Percentiles rank a stretch among this genome's conserved stretches.
Evolutionary conservation across 2,113 vertebrate species (phyloP).

Genomic region (Rhinogobius similis): DNA sequence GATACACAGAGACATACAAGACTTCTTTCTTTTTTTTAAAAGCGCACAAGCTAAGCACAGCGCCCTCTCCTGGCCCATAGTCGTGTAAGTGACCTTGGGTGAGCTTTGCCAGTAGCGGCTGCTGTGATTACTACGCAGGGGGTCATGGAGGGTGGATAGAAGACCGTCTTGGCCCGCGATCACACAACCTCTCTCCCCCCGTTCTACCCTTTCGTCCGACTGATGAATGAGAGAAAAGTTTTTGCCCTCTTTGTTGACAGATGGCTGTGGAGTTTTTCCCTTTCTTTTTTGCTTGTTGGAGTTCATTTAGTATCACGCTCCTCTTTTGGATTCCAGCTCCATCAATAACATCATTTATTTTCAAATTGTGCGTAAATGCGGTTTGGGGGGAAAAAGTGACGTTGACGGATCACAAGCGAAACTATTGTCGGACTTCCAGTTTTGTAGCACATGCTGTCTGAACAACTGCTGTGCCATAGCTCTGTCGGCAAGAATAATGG

Average conservation of each 20-base stretch:
- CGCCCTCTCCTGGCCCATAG: slow-evolving; percentile 52
- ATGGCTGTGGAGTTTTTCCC: slow-evolving; percentile 62
- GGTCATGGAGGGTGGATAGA: slow-evolving; percentile 64
- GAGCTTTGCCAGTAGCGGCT: slow-evolving; percentile 66
- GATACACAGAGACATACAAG: slow-evolving; percentile 47
- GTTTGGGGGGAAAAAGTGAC: slow-evolving; percentile 42
- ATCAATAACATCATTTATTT: slow-evolving; percentile 59
- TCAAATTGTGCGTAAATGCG: slow-evolving; percentile 49
- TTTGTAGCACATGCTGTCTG: slow-evolving; percentile 15
- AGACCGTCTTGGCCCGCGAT: slow-evolving; percentile 65
- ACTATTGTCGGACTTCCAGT: slow-evolving; percentile 29
- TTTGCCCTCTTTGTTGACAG: slow-evolving; percentile 60
- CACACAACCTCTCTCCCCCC: slow-evolving; percentile 53
- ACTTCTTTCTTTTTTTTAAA: slow-evolving; percentile 39
- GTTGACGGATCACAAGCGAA: slow-evolving; percentile 44
- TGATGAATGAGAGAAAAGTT: slow-evolving; percentile 67
- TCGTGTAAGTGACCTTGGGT: slow-evolving; percentile 68
- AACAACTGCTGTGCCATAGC: slow-evolving; percentile 21
- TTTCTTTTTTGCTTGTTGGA: slow-evolving; percentile 6
- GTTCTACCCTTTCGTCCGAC: slow-evolving; percentile 50
- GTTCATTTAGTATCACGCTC: slow-evolving; percentile 63
- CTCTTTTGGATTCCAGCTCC: slow-evolving; percentile 50
- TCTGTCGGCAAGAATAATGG: slow-evolving; percentile 10
- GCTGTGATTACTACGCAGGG: slow-evolving; percentile 62
- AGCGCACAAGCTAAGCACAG: slow-evolving; percentile 20